Conservation (phyloP, 1,140 invertebrate species). For the Akabosia matsudoensis region DNA sequence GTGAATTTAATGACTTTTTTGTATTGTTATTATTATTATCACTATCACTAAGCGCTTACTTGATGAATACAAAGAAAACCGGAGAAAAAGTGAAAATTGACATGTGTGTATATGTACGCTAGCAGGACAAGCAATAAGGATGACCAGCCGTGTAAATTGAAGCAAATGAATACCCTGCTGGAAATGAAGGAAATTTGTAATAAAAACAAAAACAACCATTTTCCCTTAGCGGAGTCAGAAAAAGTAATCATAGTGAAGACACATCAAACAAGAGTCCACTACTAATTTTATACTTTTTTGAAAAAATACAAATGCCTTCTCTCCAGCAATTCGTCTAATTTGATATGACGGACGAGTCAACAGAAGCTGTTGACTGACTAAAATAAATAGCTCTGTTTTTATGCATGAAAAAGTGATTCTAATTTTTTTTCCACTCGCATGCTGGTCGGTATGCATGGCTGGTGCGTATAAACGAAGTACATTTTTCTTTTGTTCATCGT, state of each 20-base stretch:
- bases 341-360: background rate
- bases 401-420: too few species aligned
- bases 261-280: background rate
- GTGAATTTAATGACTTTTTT: constrained; percentile 4
- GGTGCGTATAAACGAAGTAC: background rate
- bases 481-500: background rate
- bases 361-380: background rate
- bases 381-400: background rate
- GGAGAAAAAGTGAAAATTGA: background rate
- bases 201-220: too few species aligned
- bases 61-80: background rate
- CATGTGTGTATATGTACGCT: too few species aligned
- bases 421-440: too few species aligned
- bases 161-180: too few species aligned
- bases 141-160: too few species aligned
- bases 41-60: background rate
- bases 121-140: too few species aligned
- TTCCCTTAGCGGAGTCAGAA: too few species aligned
- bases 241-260: too few species aligned
- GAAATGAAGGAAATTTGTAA: too few species aligned
- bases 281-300: background rate
- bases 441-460: background rate
- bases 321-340: background rate
- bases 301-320: background rate
- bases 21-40: background rate